These are phyloP conservation scores for Augochlora pura DNA, from an alignment of 1,140 invertebrate genomes.

Conservation along the genomic window DNA sequence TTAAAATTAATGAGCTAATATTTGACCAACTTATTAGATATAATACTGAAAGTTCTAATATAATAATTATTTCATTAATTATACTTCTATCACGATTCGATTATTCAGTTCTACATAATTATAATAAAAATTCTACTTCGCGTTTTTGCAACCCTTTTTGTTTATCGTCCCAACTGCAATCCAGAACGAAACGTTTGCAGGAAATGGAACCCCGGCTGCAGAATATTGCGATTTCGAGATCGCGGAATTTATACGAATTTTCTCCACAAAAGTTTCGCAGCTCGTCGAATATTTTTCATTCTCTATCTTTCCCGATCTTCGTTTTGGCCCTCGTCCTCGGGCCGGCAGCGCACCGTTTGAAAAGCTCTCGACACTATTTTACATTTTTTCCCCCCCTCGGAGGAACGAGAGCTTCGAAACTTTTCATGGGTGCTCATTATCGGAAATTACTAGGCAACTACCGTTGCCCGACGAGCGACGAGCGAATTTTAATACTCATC, in stretches of 20 bases:
- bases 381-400: not conserved
- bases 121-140: too few relatives aligned
- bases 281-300: constrained; percentile 8
- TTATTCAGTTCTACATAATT: too few relatives aligned
- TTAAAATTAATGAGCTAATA: too few relatives aligned
- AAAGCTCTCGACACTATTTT: not conserved
- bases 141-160: too few relatives aligned
- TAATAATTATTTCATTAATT: too few relatives aligned
- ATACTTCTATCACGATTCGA: too few relatives aligned
- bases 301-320: not conserved
- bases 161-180: not conserved
- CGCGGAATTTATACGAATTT: not conserved
- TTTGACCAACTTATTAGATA: too few relatives aligned
- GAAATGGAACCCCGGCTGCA: too few relatives aligned
- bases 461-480: not conserved
- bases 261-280: not conserved
- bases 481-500: constrained; percentile 4
- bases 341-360: not conserved
- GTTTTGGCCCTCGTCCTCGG: not conserved
- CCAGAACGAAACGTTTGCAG: not conserved
- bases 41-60: too few relatives aligned
- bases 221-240: not conserved
- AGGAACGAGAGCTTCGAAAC: not conserved
- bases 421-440: constrained; percentile 18
- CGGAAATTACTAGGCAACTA: constrained; percentile 4